Evolutionary conservation across 2,113 vertebrate genomes (phyloP).

Genomic region (Neogobius melanostomus): DNA sequence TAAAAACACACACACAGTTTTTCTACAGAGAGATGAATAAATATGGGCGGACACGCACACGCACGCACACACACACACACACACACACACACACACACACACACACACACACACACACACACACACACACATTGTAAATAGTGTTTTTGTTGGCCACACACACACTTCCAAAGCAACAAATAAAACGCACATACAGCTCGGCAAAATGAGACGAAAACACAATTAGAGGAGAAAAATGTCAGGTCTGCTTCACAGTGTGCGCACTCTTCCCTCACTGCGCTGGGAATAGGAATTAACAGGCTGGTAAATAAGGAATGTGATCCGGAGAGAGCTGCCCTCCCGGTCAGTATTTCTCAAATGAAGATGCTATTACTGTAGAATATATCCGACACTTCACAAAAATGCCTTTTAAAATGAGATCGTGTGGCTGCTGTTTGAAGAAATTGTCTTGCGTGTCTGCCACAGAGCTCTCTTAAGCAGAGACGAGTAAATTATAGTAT

Average conservation of each 20-base stretch:
- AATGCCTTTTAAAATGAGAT: constrained; percentile 4
- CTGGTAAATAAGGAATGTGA: constrained; percentile 47
- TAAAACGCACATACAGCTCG: constrained; percentile 20
- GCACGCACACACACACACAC: too few relatives aligned
- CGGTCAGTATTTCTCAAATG: constrained; percentile 31
- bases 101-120: too few relatives aligned
- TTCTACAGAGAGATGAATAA: constrained; percentile 60
- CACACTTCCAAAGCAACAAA: constrained; percentile 20
- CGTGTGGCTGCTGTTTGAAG: constrained; percentile 20
- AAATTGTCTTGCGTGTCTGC: constrained; percentile 15
- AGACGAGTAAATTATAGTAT: constrained; percentile 23
- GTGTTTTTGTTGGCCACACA: constrained; percentile 14
- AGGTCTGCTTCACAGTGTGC: constrained; percentile 52
- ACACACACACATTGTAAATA: constrained; percentile 30
- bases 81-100: too few relatives aligned
- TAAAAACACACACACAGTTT: constrained; percentile 62
- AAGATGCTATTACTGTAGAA: constrained; percentile 51
- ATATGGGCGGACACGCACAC: constrained; percentile 6
- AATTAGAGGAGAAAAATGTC: constrained; percentile 71
- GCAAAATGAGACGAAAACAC: constrained; percentile 55
- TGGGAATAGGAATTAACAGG: constrained; percentile 62
- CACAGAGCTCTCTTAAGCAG: constrained; percentile 15
- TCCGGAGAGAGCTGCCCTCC: constrained; percentile 43
- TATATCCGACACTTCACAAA: constrained; percentile 30
- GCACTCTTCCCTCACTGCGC: constrained; percentile 54